Percentiles rank a stretch among this genome's conserved stretches.
Conservation (phyloP, 2,888 invertebrate species). For the Stramonita haemastoma region DNA sequence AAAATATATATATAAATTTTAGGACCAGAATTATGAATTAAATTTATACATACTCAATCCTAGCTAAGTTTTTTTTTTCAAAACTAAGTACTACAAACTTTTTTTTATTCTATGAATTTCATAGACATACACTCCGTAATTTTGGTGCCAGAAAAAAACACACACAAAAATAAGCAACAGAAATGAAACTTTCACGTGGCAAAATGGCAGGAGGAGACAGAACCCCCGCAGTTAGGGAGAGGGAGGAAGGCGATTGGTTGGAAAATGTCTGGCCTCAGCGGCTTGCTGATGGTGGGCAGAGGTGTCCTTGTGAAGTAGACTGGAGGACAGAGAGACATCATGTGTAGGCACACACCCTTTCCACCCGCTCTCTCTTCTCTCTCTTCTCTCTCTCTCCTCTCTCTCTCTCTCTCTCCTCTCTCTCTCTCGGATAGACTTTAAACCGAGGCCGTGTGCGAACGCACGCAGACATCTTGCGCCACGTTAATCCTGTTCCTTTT, state of each 20-base stretch:
- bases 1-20: too few relatives aligned
- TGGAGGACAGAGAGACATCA: slow-evolving; percentile 25
- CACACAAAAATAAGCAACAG: slow-evolving; percentile 35
- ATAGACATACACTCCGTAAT: slow-evolving; percentile 33
- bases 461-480: too few relatives aligned
- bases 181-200: slow-evolving; percentile 35
- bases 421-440: too few relatives aligned
- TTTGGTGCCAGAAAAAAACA: slow-evolving; percentile 35
- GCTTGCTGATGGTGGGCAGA: slow-evolving; percentile 35
- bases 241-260: slow-evolving; percentile 32
- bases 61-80: too few relatives aligned
- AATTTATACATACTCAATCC: too few relatives aligned
- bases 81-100: background rate
- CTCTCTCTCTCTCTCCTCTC: background rate
- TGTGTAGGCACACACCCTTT: slow-evolving; percentile 6
- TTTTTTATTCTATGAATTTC: slow-evolving; percentile 3
- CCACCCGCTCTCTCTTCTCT: background rate
- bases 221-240: too few relatives aligned
- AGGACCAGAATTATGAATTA: too few relatives aligned
- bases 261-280: slow-evolving; percentile 35
- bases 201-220: background rate
- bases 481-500: too few relatives aligned
- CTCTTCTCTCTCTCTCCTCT: background rate
- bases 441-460: too few relatives aligned
- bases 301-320: background rate